Conservation (phyloP, 23 tunicate genomes). For the Halocynthia roretzi region DNA sequence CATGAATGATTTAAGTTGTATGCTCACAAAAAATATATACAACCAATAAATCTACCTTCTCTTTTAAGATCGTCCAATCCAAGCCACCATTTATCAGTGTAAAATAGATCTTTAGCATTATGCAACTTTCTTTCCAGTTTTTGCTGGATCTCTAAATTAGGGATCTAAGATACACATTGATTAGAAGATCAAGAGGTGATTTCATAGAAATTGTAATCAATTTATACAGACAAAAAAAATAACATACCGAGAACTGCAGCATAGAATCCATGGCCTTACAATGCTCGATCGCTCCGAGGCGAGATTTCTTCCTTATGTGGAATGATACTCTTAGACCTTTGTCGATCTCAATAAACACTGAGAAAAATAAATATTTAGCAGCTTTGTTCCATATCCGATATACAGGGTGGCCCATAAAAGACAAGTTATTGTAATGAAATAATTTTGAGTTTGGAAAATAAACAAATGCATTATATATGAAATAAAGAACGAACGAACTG, state of each 20-base stretch:
- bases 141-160: slow-evolving; percentile 7
- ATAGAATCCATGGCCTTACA: slow-evolving; percentile 4
- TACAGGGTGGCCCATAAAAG: too few species aligned
- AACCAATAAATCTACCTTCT: slow-evolving; percentile 7
- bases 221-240: background rate
- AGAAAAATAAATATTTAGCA: too few species aligned
- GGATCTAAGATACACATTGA: background rate
- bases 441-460: too few species aligned
- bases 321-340: slow-evolving; percentile 4
- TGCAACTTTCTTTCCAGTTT: slow-evolving; percentile 16
- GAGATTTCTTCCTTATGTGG: background rate
- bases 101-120: slow-evolving; percentile 1
- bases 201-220: background rate
- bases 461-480: too few species aligned
- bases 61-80: slow-evolving; percentile 6
- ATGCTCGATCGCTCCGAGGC: slow-evolving; percentile 1
- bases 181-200: background rate
- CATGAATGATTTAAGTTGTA: too few species aligned
- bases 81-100: slow-evolving; percentile 18
- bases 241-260: slow-evolving; percentile 19
- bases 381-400: too few species aligned
- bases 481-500: background rate
- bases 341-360: slow-evolving; percentile 14
- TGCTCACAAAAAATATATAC: background rate
- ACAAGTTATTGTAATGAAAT: too few species aligned